These are phyloP conservation scores for Cephalopterus ornatus DNA, from an alignment of 2,113 vertebrate species.

Conservation along the genomic window DNA sequence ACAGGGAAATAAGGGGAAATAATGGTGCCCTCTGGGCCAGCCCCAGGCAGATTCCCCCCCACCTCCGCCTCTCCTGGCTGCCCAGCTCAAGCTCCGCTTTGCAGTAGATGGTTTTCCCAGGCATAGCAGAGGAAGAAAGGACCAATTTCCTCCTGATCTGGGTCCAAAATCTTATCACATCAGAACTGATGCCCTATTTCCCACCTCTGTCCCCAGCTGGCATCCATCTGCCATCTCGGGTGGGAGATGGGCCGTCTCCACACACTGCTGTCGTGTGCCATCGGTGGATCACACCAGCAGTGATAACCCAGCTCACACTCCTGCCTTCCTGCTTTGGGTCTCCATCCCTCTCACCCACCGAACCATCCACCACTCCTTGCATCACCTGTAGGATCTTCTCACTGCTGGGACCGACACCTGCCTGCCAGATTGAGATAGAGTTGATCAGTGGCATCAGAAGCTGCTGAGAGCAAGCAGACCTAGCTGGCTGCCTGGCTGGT, in stretches of 20 bases:
- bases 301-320: not conserved
- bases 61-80: fast-evolving
- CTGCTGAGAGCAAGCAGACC: not conserved
- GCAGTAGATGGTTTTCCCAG: not conserved
- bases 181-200: not conserved
- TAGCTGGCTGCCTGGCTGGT: not conserved
- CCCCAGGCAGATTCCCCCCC: fast-evolving
- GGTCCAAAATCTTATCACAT: not conserved
- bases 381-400: not conserved
- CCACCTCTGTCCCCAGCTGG: not conserved
- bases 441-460: not conserved
- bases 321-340: not conserved
- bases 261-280: fast-evolving
- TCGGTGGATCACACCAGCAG: not conserved
- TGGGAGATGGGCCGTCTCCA: not conserved
- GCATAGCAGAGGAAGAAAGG: not conserved
- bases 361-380: not conserved
- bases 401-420: fast-evolving
- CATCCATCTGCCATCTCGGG: not conserved
- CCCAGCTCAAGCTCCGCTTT: not conserved
- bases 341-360: not conserved
- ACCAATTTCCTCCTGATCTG: not conserved
- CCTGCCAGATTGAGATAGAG: not conserved
- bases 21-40: not conserved
- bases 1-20: not conserved